Percentiles rank a stretch among this genome's conserved stretches.
Conservation (phyloP, 2,888 invertebrate species). For the Folsomia candida region DNA sequence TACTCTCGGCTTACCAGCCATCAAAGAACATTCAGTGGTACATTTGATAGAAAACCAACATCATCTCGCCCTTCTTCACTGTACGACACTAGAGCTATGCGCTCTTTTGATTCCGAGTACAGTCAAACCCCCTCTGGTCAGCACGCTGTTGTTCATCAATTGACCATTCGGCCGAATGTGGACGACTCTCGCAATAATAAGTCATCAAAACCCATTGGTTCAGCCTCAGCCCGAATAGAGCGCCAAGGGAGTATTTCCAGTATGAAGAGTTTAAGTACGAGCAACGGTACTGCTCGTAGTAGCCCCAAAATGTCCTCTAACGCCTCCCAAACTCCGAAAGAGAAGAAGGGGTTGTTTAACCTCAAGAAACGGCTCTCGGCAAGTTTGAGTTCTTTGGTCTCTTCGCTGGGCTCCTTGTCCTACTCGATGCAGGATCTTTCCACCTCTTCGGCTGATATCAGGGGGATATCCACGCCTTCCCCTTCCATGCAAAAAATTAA, state of each 20-base stretch:
- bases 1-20: slow-evolving; percentile 1
- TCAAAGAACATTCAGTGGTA: slow-evolving; percentile 20
- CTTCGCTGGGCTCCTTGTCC: slow-evolving; percentile 29
- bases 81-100: slow-evolving; percentile 18
- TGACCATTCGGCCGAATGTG: neutral
- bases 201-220: neutral
- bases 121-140: neutral
- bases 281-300: neutral
- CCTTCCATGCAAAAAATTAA: neutral
- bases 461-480: neutral
- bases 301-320: neutral
- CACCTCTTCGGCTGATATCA: neutral
- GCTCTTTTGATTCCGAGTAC: slow-evolving; percentile 7
- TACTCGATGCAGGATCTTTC: slow-evolving; percentile 10
- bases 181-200: slow-evolving; percentile 1
- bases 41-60: slow-evolving; percentile 9
- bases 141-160: slow-evolving; percentile 8
- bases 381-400: slow-evolving; percentile 36
- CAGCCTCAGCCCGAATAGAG: neutral
- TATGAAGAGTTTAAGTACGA: neutral
- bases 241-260: neutral
- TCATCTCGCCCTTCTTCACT: slow-evolving; percentile 27
- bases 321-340: neutral
- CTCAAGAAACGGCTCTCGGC: slow-evolving; percentile 29
- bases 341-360: slow-evolving; percentile 5